phyloP scores from a whole-genome alignment of 2,113 vertebrate species.

The Rissa tridactyla region DNA sequence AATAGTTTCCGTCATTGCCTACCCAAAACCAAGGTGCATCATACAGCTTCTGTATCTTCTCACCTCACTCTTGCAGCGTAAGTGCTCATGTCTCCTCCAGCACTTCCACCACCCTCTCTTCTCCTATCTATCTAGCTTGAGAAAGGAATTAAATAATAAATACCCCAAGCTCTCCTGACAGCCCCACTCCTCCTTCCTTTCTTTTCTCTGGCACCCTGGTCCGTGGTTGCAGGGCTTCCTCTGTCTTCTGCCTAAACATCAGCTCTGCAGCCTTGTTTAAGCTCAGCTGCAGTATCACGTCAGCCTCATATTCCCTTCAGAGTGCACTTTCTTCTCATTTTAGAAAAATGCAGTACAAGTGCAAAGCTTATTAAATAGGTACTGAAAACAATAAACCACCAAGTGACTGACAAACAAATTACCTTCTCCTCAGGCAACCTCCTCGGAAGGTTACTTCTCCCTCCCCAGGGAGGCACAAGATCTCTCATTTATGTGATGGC shows the following conservation, averaged over 20 bases:
- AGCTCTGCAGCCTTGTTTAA: neutral
- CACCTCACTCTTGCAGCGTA: rapidly evolving
- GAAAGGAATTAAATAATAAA: neutral
- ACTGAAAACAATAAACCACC: conserved; percentile 17
- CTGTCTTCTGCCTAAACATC: neutral
- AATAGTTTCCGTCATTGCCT: neutral
- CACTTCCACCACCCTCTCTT: neutral
- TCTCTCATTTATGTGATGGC: neutral
- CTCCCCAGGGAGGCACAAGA: neutral
- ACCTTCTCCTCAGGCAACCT: conserved; percentile 19
- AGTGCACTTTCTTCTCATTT: neutral
- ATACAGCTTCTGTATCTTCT: rapidly evolving
- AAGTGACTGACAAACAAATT: conserved; percentile 18
- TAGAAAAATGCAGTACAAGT: neutral
- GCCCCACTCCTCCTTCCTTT: neutral
- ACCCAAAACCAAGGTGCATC: neutral
- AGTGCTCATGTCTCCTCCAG: neutral
- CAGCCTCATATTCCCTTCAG: neutral
- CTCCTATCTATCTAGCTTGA: neutral
- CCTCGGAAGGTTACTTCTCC: neutral
- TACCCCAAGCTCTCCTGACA: neutral
- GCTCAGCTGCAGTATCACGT: neutral
- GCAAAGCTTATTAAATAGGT: neutral
- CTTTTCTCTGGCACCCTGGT: neutral
- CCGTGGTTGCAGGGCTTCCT: neutral